phyloP scores from a whole-genome alignment of 2,888 invertebrate species.

The Crepidodera aurea region DNA sequence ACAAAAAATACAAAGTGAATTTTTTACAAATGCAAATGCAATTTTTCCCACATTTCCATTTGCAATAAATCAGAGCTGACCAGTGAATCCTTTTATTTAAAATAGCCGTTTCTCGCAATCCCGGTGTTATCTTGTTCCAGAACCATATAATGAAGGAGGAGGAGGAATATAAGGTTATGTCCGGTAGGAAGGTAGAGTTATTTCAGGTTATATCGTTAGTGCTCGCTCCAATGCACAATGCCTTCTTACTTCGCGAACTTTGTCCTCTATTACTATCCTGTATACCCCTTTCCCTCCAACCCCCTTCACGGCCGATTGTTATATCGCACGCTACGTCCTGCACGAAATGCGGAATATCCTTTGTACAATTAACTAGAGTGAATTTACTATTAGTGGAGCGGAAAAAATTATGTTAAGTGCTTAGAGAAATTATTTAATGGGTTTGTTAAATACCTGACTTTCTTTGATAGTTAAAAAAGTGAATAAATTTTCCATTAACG shows the following conservation, averaged over 20 bases:
- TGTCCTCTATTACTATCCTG: slow-evolving; percentile 18
- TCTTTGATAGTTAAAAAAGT: not conserved
- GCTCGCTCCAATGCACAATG: slow-evolving; percentile 16
- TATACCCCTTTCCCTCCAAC: not conserved
- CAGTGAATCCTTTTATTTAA: slow-evolving; percentile 10
- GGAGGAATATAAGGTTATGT: slow-evolving; percentile 14
- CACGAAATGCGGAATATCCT: slow-evolving; percentile 23
- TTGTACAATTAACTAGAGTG: slow-evolving; percentile 16
- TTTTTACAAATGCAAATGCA: slow-evolving; percentile 15
- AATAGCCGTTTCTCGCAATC: not conserved
- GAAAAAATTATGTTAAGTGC: slow-evolving; percentile 3
- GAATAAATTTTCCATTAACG: not conserved
- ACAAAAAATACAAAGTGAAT: too few species aligned
- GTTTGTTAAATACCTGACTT: not conserved
- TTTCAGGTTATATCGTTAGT: slow-evolving; percentile 25
- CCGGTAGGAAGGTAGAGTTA: slow-evolving; percentile 23
- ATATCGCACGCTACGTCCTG: slow-evolving; percentile 12
- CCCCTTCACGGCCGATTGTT: slow-evolving; percentile 6
- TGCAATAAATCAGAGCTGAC: slow-evolving; percentile 4
- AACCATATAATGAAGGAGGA: slow-evolving; percentile 12
- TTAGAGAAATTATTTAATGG: slow-evolving; percentile 2
- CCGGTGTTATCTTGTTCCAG: slow-evolving; percentile 1
- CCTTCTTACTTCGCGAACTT: slow-evolving; percentile 17
- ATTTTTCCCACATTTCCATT: slow-evolving; percentile 9
- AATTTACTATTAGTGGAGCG: slow-evolving; percentile 13